These are phyloP conservation scores for Astropecten irregularis DNA, from an alignment of 53 echinoderm and acorn worm genomes.

Conservation along the genomic window DNA sequence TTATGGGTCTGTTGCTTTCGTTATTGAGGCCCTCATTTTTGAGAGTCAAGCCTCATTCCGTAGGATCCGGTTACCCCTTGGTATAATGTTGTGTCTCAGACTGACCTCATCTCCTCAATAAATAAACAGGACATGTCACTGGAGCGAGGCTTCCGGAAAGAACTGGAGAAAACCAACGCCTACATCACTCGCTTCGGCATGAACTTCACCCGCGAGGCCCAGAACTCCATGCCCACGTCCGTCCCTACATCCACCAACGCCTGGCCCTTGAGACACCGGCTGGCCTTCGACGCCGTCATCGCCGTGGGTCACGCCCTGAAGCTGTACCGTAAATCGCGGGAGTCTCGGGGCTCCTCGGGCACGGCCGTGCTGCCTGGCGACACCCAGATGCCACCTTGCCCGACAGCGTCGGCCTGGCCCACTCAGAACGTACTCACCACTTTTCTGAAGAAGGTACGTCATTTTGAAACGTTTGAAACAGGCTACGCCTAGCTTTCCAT, in stretches of 20 bases:
- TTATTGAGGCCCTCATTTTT: too few relatives aligned
- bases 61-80: too few relatives aligned
- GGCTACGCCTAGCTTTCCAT: too few relatives aligned
- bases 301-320: conserved; percentile 84
- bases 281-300: conserved; percentile 88
- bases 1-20: too few relatives aligned
- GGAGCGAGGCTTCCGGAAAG: conserved; percentile 60
- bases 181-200: conserved; percentile 93
- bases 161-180: conserved; percentile 80
- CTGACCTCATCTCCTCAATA: too few relatives aligned
- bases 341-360: conserved; percentile 26
- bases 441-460: conserved; percentile 67
- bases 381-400: conserved; percentile 90
- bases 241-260: conserved; percentile 61
- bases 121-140: conserved; percentile 44
- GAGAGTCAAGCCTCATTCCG: too few relatives aligned
- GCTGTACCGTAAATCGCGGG: conserved; percentile 69
- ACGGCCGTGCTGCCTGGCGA: conserved; percentile 90
- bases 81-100: too few relatives aligned
- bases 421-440: conserved; percentile 57
- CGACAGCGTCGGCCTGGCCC: conserved; percentile 68
- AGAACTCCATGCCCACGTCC: conserved; percentile 80
- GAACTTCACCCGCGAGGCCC: conserved; percentile 90
- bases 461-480: too few relatives aligned
- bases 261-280: conserved; percentile 71